phyloP scores from a whole-genome alignment of 2,888 invertebrate genomes.

The Epicampocera succincta region DNA sequence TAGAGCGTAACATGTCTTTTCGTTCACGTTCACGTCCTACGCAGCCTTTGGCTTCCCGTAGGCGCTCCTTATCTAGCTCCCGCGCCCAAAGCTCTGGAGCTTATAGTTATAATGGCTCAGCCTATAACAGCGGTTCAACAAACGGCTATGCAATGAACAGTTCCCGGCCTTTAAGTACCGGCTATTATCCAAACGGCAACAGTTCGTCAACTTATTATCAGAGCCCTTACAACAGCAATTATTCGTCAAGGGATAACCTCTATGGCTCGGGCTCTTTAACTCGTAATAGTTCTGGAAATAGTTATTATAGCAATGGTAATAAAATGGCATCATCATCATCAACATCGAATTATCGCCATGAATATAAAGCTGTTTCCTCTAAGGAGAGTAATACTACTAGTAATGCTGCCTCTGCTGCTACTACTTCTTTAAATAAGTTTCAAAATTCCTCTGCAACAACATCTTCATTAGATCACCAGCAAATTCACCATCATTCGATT shows the following conservation, averaged over 20 bases:
- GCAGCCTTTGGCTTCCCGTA: slow-evolving; percentile 80
- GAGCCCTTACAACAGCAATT: slow-evolving; percentile 79
- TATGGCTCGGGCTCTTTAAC: slow-evolving; percentile 73
- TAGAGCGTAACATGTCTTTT: slow-evolving; percentile 78
- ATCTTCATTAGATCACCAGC: slow-evolving; percentile 60
- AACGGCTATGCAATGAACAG: slow-evolving; percentile 70
- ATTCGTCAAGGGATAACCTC: slow-evolving; percentile 80
- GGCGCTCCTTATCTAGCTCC: slow-evolving; percentile 83
- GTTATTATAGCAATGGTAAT: slow-evolving; percentile 76
- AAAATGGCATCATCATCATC: slow-evolving; percentile 64
- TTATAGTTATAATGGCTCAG: slow-evolving; percentile 73
- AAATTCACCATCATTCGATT: slow-evolving; percentile 68
- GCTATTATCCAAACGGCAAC: slow-evolving; percentile 77
- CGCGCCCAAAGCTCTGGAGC: slow-evolving; percentile 77
- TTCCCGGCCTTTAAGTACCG: slow-evolving; percentile 79
- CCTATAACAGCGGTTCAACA: slow-evolving; percentile 71
- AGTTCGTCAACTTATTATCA: slow-evolving; percentile 74
- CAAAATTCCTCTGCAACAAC: slow-evolving; percentile 54
- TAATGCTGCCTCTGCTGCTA: slow-evolving; percentile 72
- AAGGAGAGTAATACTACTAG: slow-evolving; percentile 65
- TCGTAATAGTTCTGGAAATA: slow-evolving; percentile 72
- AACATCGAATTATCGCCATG: slow-evolving; percentile 65
- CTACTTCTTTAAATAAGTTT: slow-evolving; percentile 48
- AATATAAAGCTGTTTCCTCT: slow-evolving; percentile 63
- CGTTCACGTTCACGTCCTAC: slow-evolving; percentile 80